Percentiles rank a stretch among this genome's conserved stretches.
phyloP scores from a whole-genome alignment of 1,140 invertebrate genomes.

The Caenorhabditis inopinata region DNA sequence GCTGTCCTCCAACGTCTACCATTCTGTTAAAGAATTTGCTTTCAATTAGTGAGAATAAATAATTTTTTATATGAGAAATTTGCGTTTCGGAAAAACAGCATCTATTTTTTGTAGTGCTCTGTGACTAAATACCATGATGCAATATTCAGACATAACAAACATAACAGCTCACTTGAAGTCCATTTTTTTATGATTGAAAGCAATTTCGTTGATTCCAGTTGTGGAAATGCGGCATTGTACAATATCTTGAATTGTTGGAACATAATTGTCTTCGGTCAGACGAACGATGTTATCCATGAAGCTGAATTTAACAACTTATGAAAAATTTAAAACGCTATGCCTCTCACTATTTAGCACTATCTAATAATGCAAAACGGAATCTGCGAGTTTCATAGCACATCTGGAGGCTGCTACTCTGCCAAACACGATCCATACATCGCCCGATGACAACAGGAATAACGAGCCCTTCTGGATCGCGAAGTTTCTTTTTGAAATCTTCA shows the following conservation, averaged over 20 bases:
- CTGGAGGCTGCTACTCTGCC: conserved; percentile 57
- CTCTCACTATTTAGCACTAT: conserved; percentile 64
- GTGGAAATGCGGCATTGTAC: conserved; percentile 91
- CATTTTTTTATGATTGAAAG: conserved; percentile 62
- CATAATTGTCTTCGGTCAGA: conserved; percentile 84
- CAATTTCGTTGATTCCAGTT: conserved; percentile 70
- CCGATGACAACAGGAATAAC: conserved; percentile 37
- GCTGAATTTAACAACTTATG: conserved; percentile 69
- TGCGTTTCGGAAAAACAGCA: too few species aligned
- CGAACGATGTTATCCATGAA: conserved; percentile 94
- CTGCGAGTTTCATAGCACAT: conserved; percentile 15
- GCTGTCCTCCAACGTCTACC: conserved; percentile 87
- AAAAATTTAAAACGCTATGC: neutral
- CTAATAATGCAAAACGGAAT: conserved; percentile 50
- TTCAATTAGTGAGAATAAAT: neutral
- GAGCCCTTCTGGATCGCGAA: neutral
- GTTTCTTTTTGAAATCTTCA: conserved; percentile 12
- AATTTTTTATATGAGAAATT: too few species aligned
- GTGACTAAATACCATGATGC: too few species aligned
- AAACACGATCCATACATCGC: conserved; percentile 50
- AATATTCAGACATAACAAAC: too few species aligned
- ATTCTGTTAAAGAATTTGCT: conserved; percentile 73
- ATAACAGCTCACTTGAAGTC: conserved; percentile 50
- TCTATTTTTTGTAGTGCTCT: too few species aligned
- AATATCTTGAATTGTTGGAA: conserved; percentile 94